These are phyloP conservation scores for Erebia epiphron DNA, from an alignment of 2,888 invertebrate species.

Conservation along the genomic window DNA sequence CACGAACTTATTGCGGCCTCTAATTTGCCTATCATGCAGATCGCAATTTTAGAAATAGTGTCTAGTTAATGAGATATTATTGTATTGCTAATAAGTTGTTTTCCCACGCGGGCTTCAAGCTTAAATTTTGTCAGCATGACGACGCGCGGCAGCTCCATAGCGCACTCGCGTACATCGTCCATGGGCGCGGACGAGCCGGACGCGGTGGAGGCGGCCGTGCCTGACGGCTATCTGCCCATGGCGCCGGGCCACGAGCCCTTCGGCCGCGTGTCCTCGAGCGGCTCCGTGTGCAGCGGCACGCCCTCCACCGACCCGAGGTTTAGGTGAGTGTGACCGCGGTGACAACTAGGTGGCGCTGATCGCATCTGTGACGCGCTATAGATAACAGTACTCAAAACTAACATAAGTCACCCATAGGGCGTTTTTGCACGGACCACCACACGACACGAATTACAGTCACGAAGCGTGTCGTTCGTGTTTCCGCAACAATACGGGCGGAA, in stretches of 20 bases:
- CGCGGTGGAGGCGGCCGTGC: slow-evolving; percentile 40
- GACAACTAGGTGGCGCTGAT: slow-evolving; percentile 89
- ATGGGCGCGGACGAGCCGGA: slow-evolving; percentile 52
- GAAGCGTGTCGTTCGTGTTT: too few species aligned
- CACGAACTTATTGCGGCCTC: too few species aligned
- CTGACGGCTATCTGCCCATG: slow-evolving; percentile 87
- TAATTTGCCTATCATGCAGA: too few species aligned
- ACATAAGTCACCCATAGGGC: too few species aligned
- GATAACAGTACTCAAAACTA: too few species aligned
- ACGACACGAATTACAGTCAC: too few species aligned
- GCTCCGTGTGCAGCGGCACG: slow-evolving; percentile 90
- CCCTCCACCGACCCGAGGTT: slow-evolving; percentile 91
- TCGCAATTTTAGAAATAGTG: too few species aligned
- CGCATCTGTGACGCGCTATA: too few species aligned
- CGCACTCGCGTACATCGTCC: slow-evolving; percentile 86
- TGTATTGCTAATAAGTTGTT: slow-evolving; percentile 10
- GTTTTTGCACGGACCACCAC: too few species aligned
- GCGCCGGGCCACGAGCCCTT: slow-evolving; percentile 72
- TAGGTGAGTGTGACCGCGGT: slow-evolving; percentile 64
- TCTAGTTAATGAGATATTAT: not conserved
- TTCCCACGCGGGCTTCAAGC: slow-evolving; percentile 21
- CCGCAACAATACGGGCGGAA: too few species aligned
- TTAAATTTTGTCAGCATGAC: slow-evolving; percentile 47
- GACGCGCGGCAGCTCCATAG: slow-evolving; percentile 63
- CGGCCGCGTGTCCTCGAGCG: slow-evolving; percentile 77